Evolutionary conservation across 1,140 invertebrate genomes (phyloP).

Genomic region (Adoxophyes honmai): DNA sequence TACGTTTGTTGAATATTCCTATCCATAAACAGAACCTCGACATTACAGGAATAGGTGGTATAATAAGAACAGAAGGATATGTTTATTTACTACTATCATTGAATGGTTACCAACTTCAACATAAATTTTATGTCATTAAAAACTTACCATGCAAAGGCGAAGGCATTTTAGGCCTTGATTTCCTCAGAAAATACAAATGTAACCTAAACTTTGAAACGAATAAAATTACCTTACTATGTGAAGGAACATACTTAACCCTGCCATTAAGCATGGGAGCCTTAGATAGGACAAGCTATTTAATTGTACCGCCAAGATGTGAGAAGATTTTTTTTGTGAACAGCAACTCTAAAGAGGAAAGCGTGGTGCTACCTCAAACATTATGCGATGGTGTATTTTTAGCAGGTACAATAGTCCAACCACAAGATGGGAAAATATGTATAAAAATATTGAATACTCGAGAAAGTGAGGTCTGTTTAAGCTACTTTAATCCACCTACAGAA

Average conservation of each 20-base stretch:
- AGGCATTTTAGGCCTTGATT: background rate
- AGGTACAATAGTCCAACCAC: background rate
- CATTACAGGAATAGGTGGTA: background rate
- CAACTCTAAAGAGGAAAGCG: background rate
- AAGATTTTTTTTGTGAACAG: background rate
- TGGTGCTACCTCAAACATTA: background rate
- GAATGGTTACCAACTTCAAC: background rate
- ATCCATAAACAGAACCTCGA: background rate
- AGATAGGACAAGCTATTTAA: background rate
- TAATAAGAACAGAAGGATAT: background rate
- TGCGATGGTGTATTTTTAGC: background rate
- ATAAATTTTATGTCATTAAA: background rate
- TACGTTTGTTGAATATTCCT: background rate
- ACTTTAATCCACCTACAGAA: background rate
- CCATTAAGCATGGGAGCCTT: background rate
- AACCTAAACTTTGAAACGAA: background rate
- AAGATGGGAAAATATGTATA: background rate
- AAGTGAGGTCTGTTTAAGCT: background rate
- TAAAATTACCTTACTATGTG: background rate
- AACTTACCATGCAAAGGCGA: background rate
- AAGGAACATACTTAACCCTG: background rate
- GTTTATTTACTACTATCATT: background rate
- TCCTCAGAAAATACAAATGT: background rate
- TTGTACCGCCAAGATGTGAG: background rate
- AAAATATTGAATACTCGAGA: background rate